Conservation (phyloP, 2,888 invertebrate species). For the Agrotis puta region DNA sequence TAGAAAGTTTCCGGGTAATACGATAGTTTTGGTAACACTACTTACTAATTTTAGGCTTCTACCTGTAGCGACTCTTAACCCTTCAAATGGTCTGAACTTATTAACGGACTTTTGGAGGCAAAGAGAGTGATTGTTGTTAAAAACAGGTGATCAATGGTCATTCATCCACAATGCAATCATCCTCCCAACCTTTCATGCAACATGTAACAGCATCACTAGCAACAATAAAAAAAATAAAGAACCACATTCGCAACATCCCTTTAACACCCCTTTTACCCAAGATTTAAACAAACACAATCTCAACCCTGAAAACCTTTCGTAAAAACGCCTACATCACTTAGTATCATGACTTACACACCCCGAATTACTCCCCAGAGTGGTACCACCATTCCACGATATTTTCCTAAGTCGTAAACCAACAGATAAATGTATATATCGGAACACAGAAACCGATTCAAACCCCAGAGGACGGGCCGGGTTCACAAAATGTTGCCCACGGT, state of each 20-base stretch:
- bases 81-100: neutral
- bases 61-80: neutral
- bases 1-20: neutral
- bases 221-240: neutral
- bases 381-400: slow-evolving; percentile 57
- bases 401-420: slow-evolving; percentile 66
- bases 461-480: slow-evolving; percentile 46
- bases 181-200: too few species aligned
- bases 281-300: slow-evolving; percentile 35
- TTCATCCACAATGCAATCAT: too few species aligned
- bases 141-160: too few species aligned
- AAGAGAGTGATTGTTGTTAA: neutral
- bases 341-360: slow-evolving; percentile 64
- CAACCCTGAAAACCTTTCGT: slow-evolving; percentile 25
- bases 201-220: too few species aligned
- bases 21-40: neutral
- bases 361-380: slow-evolving; percentile 61
- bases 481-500: slow-evolving; percentile 49
- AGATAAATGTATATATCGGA: slow-evolving; percentile 64
- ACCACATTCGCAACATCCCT: neutral
- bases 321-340: slow-evolving; percentile 65
- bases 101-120: neutral
- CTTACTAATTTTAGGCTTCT: neutral
- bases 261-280: slow-evolving; percentile 20
- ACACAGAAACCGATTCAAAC: slow-evolving; percentile 62